Percentiles rank a stretch among this genome's conserved stretches.
phyloP scores from a whole-genome alignment of 2,797 vertebrate genomes.

The Crossoptilon crossoptilon region DNA sequence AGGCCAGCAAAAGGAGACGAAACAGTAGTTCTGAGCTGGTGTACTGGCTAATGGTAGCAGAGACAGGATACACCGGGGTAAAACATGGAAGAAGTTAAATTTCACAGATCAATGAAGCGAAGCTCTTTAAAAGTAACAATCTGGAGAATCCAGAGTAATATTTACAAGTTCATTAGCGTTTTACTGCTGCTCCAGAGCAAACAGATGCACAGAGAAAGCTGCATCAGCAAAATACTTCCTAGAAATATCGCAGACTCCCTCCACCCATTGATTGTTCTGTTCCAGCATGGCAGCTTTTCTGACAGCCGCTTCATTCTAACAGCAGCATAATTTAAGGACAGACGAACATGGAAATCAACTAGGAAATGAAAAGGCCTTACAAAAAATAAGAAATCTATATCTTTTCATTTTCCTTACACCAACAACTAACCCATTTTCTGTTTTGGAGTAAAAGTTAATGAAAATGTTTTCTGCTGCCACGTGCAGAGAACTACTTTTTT shows the following conservation, averaged over 20 bases:
- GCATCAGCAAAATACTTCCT: neutral
- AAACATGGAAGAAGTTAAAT: neutral
- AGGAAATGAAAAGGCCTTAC: neutral
- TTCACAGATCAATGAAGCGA: neutral
- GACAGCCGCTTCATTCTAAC: neutral
- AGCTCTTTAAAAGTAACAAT: neutral
- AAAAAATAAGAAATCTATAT: neutral
- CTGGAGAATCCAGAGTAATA: neutral
- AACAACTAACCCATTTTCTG: neutral
- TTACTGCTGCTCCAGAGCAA: neutral
- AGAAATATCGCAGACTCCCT: neutral
- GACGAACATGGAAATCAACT: neutral
- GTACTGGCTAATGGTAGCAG: neutral
- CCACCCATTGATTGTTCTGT: fast-evolving
- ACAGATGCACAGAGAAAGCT: neutral
- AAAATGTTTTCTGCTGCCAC: neutral
- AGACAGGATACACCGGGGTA: neutral
- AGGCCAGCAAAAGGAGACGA: neutral
- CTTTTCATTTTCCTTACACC: neutral
- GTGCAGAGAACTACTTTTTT: neutral
- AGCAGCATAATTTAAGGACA: neutral
- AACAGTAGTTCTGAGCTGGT: neutral
- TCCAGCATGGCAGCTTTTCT: neutral
- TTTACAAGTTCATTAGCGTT: neutral
- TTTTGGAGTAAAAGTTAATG: neutral